Conservation (phyloP, 2,113 vertebrate genomes). For the Pycnonotus jocosus region DNA sequence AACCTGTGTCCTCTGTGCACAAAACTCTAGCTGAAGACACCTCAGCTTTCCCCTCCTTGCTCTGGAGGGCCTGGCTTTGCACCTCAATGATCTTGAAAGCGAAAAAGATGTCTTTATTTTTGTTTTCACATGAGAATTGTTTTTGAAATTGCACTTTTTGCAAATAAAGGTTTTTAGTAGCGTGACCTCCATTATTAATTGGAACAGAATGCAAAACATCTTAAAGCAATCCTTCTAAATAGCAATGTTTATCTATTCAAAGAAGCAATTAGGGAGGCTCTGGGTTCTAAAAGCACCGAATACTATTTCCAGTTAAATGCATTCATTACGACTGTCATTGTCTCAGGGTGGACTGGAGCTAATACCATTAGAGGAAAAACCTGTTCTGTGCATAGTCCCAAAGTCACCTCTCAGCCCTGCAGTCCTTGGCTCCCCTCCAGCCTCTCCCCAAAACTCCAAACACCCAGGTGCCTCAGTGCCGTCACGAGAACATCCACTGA, state of each 20-base stretch:
- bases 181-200: slow-evolving; percentile 20
- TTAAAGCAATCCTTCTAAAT: slow-evolving; percentile 10
- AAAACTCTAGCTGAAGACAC: background rate
- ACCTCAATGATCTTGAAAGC: background rate
- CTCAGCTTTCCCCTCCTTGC: background rate
- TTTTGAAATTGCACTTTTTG: background rate
- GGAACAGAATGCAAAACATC: background rate
- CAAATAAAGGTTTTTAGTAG: background rate
- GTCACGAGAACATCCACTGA: background rate
- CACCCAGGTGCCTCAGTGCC: background rate
- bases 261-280: slow-evolving; percentile 54
- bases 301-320: slow-evolving; percentile 47
- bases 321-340: slow-evolving; percentile 35
- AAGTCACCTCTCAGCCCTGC: slow-evolving; percentile 10
- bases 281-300: slow-evolving; percentile 10
- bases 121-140: background rate
- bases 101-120: background rate
- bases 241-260: slow-evolving; percentile 25
- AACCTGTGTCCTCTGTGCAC: background rate
- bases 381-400: background rate
- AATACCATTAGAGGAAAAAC: slow-evolving; percentile 12
- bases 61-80: background rate
- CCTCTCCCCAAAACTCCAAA: background rate
- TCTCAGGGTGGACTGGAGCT: slow-evolving; percentile 31
- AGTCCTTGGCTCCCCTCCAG: slow-evolving; percentile 27